Evolutionary conservation across 2,797 vertebrate genomes (phyloP).

Genomic region (Chiloscyllium punctatum): DNA sequence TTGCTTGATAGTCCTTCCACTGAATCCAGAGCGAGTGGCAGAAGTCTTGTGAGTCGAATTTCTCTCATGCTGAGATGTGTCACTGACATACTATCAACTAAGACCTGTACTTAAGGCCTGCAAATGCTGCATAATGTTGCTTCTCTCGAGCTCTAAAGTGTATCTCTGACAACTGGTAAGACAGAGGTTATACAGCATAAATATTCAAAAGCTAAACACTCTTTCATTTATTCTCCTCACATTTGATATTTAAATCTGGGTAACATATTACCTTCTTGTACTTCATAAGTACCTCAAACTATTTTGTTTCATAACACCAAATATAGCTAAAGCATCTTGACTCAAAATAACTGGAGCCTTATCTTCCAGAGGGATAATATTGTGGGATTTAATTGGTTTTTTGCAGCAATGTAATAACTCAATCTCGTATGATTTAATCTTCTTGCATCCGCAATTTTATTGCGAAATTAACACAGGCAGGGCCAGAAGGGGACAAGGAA

Average conservation of each 20-base stretch:
- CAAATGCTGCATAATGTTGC: neutral
- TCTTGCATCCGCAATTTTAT: neutral
- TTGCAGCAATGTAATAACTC: slow-evolving; percentile 10
- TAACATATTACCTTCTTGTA: neutral
- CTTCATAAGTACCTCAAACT: neutral
- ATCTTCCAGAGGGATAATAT: slow-evolving; percentile 24
- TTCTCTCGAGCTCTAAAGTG: neutral
- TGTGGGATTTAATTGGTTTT: slow-evolving; percentile 34
- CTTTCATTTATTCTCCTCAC: neutral
- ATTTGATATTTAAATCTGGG: neutral
- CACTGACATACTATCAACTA: too few species aligned
- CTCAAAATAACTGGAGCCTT: neutral
- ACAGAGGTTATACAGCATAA: neutral
- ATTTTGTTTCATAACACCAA: neutral
- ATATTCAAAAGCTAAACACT: neutral
- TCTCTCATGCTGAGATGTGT: too few species aligned
- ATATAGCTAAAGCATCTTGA: neutral
- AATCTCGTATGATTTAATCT: neutral
- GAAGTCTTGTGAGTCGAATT: too few species aligned
- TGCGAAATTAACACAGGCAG: neutral
- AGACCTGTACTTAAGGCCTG: neutral
- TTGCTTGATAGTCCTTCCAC: too few species aligned
- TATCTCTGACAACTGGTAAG: neutral
- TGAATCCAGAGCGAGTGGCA: too few species aligned
- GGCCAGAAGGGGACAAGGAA: neutral